These are phyloP conservation scores for Anarrhichthys ocellatus DNA, from an alignment of 2,113 vertebrate species.

Conservation along the genomic window DNA sequence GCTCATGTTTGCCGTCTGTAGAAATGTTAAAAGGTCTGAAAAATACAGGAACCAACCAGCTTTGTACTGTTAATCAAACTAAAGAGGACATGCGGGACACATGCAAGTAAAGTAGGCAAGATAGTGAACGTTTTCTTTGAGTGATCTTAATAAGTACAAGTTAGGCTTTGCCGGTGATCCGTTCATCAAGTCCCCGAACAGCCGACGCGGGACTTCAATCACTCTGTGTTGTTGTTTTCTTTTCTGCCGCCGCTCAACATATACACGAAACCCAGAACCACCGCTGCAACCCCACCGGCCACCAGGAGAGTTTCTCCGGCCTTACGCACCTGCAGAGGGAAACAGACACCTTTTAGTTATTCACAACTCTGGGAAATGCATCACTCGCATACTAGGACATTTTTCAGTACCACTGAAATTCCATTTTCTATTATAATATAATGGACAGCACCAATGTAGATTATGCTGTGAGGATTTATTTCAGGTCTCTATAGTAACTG, in stretches of 20 bases:
- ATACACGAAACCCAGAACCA: constrained; percentile 38
- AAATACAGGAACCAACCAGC: not conserved
- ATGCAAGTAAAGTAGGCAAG: not conserved
- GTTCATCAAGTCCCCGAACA: constrained; percentile 23
- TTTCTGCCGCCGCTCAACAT: constrained; percentile 61
- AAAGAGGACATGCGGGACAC: not conserved
- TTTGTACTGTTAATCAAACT: not conserved
- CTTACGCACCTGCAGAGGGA: constrained; percentile 65
- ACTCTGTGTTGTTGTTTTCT: constrained; percentile 56
- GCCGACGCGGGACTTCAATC: not conserved
- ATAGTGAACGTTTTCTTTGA: constrained; percentile 2
- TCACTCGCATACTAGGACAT: not conserved
- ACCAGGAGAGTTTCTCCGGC: constrained; percentile 30
- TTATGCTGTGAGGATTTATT: not conserved
- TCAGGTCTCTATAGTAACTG: not conserved
- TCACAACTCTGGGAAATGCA: not conserved
- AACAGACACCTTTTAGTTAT: not conserved
- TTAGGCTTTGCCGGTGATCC: constrained; percentile 46
- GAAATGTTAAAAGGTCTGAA: constrained; percentile 10
- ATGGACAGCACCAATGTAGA: not conserved
- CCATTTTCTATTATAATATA: not conserved
- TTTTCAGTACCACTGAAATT: not conserved
- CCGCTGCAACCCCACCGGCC: not conserved
- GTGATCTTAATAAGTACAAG: not conserved
- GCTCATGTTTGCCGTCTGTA: not conserved